phyloP scores from a whole-genome alignment of 2,113 vertebrate genomes.

The Misgurnus mizolepis region DNA sequence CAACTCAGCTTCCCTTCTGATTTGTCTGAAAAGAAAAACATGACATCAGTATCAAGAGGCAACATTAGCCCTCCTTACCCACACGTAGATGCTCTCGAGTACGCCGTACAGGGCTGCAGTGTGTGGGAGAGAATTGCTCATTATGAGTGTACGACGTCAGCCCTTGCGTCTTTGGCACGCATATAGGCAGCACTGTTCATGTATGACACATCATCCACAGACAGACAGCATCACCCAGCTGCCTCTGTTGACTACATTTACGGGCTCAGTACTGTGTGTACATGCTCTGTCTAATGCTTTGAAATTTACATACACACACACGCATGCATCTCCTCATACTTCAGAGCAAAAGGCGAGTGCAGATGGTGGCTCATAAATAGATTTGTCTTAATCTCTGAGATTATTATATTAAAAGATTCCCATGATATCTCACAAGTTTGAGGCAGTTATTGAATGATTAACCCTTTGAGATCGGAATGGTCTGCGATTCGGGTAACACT shows the following conservation, averaged over 20 bases:
- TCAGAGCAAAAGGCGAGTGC: conserved; percentile 66
- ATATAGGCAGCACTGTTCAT: conserved; percentile 64
- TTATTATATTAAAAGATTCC: conserved; percentile 57
- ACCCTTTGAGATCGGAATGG: conserved; percentile 1
- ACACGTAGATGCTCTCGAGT: conserved; percentile 23
- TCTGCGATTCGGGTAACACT: too few relatives aligned
- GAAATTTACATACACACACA: neutral
- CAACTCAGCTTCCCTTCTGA: conserved; percentile 51
- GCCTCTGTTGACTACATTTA: conserved; percentile 42
- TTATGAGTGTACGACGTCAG: conserved; percentile 35
- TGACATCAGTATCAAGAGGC: conserved; percentile 60
- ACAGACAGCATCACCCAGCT: conserved; percentile 61
- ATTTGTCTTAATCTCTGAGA: conserved; percentile 67
- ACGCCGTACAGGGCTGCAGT: conserved; percentile 45
- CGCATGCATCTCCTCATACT: conserved; percentile 40
- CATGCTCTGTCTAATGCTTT: neutral
- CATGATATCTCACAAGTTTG: conserved; percentile 9
- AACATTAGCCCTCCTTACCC: conserved; percentile 61
- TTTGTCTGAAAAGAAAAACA: conserved; percentile 57
- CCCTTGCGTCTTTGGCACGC: conserved; percentile 35
- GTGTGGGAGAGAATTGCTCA: conserved; percentile 51
- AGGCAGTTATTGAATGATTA: conserved; percentile 27
- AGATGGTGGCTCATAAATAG: conserved; percentile 66
- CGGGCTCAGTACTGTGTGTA: conserved; percentile 3
- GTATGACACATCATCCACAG: conserved; percentile 46